phyloP scores from a whole-genome alignment of 2,888 invertebrate species.

The Busseola fusca region DNA sequence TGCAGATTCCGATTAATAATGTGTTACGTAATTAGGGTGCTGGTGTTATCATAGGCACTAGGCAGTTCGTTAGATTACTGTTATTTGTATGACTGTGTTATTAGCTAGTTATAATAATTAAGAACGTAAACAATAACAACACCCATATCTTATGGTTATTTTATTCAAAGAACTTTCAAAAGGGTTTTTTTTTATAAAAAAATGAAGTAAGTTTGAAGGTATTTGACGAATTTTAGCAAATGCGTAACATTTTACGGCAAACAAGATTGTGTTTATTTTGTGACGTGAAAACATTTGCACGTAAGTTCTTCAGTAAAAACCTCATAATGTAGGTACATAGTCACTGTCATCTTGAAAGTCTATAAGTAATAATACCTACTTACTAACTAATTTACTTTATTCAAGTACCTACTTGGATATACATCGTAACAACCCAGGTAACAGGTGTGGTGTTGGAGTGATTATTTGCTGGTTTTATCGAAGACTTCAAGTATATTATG shows the following conservation, averaged over 20 bases:
- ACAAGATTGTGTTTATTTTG: slow-evolving; percentile 1
- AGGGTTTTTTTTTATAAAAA: background rate
- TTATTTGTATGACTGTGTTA: background rate
- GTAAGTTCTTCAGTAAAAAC: background rate
- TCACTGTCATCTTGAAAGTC: background rate
- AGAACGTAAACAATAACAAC: slow-evolving; percentile 8
- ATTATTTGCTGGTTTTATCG: background rate
- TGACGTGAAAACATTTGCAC: background rate
- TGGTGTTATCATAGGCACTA: background rate
- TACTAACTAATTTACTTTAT: background rate
- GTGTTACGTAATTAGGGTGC: no score
- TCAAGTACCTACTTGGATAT: background rate
- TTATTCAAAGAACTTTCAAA: background rate
- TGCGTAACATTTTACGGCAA: background rate
- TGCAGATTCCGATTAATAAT: no score
- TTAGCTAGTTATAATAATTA: background rate
- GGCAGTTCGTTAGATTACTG: background rate
- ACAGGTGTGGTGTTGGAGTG: background rate
- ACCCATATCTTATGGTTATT: background rate
- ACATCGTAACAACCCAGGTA: background rate
- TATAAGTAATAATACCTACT: background rate
- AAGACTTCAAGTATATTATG: background rate
- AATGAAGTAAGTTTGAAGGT: background rate
- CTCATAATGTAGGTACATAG: background rate
- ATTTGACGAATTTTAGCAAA: background rate